phyloP scores from a whole-genome alignment of 2,888 invertebrate genomes.

The Nowickia ferox region DNA sequence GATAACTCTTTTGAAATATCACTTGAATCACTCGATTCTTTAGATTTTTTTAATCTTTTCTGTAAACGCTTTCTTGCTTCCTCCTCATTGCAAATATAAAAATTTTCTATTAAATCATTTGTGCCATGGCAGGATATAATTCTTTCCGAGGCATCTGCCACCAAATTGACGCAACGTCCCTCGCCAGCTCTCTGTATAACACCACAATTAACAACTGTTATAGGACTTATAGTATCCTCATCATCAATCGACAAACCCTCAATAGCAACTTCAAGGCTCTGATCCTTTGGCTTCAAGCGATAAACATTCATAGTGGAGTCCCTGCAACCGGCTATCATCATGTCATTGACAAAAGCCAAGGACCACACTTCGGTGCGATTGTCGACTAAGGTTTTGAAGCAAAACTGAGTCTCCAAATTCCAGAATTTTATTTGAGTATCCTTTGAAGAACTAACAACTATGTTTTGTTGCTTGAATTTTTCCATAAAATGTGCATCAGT shows the following conservation, averaged over 20 bases:
- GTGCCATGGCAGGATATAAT: slow-evolving; percentile 93
- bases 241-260: slow-evolving; percentile 80
- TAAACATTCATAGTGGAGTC: slow-evolving; percentile 94
- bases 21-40: slow-evolving; percentile 84
- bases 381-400: slow-evolving; percentile 96
- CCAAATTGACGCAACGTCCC: slow-evolving; percentile 91
- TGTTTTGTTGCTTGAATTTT: slow-evolving; percentile 82
- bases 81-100: slow-evolving; percentile 90
- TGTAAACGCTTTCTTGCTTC: slow-evolving; percentile 88
- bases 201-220: slow-evolving; percentile 91
- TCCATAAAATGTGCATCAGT: slow-evolving; percentile 92
- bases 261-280: slow-evolving; percentile 84
- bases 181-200: slow-evolving; percentile 90
- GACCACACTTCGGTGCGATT: slow-evolving; percentile 95
- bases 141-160: slow-evolving; percentile 88
- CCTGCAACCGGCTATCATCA: slow-evolving; percentile 94
- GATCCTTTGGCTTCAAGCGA: slow-evolving; percentile 86
- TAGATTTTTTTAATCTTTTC: slow-evolving; percentile 90
- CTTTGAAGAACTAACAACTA: slow-evolving; percentile 92
- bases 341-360: slow-evolving; percentile 89
- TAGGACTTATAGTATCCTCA: slow-evolving; percentile 84
- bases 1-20: slow-evolving; percentile 83
- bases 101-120: slow-evolving; percentile 92
- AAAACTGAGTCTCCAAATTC: slow-evolving; percentile 97
- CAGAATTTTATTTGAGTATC: slow-evolving; percentile 98